Evolutionary conservation across 2,113 vertebrate genomes (phyloP).

Genomic region (Cyphomyrus plagiostoma): DNA sequence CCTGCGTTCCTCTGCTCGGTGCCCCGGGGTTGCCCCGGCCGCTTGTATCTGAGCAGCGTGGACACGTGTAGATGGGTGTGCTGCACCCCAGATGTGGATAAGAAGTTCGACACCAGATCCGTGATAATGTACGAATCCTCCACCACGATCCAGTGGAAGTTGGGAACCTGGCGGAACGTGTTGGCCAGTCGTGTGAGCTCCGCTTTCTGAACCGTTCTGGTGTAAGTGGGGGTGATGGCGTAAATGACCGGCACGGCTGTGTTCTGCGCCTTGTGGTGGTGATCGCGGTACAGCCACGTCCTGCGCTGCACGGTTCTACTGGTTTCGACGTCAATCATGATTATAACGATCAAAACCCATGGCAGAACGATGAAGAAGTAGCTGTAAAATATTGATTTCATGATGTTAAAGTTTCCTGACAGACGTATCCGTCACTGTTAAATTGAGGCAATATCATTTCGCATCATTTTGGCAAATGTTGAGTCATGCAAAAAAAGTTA

Average conservation of each 20-base stretch:
- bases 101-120: conserved; percentile 80
- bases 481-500: not conserved
- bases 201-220: conserved; percentile 91
- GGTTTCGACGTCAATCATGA: conserved; percentile 83
- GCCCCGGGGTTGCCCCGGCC: conserved; percentile 80
- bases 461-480: not conserved
- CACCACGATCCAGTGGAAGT: conserved; percentile 91
- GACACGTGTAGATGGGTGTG: conserved; percentile 84
- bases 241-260: conserved; percentile 72
- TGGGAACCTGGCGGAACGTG: conserved; percentile 87
- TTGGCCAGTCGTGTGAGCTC: conserved; percentile 89
- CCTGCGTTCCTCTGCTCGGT: conserved; percentile 92
- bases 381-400: conserved; percentile 79
- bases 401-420: conserved; percentile 45
- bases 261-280: conserved; percentile 15
- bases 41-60: conserved; percentile 86
- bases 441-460: not conserved
- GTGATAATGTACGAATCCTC: conserved; percentile 79
- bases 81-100: conserved; percentile 71
- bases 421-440: not conserved
- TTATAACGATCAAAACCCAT: conserved; percentile 85
- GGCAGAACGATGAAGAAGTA: conserved; percentile 86
- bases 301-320: conserved; percentile 60
- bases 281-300: conserved; percentile 33
- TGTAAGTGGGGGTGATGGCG: conserved; percentile 92